These are phyloP conservation scores for Cephalopholis sonnerati DNA, from an alignment of 2,113 vertebrate genomes.

Conservation along the genomic window DNA sequence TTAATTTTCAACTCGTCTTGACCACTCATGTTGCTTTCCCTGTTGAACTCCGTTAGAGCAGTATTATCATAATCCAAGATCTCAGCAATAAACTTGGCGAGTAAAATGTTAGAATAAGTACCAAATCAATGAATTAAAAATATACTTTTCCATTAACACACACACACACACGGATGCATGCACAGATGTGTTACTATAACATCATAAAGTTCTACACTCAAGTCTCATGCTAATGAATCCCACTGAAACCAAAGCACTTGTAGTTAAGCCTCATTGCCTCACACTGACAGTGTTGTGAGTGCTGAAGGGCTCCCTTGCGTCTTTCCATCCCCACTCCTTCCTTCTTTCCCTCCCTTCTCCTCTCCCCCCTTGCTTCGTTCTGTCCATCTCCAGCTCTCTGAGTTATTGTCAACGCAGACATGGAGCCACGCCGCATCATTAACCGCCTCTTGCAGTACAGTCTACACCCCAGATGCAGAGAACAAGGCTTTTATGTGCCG, in stretches of 20 bases:
- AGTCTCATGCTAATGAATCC: constrained; percentile 80
- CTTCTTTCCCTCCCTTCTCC: neutral
- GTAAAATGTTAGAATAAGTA: constrained; percentile 4
- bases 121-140: neutral
- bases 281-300: constrained; percentile 70
- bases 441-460: constrained; percentile 55
- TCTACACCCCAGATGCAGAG: constrained; percentile 55
- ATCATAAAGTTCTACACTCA: constrained; percentile 50
- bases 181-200: constrained; percentile 40
- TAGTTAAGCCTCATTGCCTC: constrained; percentile 76
- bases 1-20: neutral
- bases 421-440: constrained; percentile 67
- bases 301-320: constrained; percentile 70
- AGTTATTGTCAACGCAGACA: constrained; percentile 67
- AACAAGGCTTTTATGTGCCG: constrained; percentile 70
- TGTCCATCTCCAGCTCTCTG: constrained; percentile 63
- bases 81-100: neutral
- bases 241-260: constrained; percentile 72
- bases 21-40: neutral
- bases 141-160: neutral
- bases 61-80: neutral
- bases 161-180: constrained; percentile 6
- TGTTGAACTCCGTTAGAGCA: neutral
- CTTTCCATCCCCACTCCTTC: constrained; percentile 35
- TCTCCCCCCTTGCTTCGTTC: constrained; percentile 35